phyloP scores from a whole-genome alignment of 2,888 invertebrate species.

The Amorpha juglandis region DNA sequence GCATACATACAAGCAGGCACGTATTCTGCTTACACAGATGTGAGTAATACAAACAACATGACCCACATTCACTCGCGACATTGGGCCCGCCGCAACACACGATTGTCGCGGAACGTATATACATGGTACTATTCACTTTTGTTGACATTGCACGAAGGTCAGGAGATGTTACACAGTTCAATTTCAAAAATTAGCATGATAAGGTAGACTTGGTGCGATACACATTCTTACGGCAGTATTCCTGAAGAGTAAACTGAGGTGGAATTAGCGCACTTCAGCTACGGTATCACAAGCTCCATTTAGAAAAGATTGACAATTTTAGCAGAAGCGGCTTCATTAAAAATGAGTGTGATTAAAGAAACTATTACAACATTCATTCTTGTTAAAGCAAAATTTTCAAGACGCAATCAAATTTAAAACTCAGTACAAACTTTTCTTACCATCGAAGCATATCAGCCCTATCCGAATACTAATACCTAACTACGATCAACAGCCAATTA shows the following conservation, averaged over 20 bases:
- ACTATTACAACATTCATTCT: too few relatives aligned
- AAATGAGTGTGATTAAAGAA: too few relatives aligned
- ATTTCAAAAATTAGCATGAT: neutral
- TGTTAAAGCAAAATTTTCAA: too few relatives aligned
- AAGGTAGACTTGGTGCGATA: too few relatives aligned
- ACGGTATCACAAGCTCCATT: too few relatives aligned
- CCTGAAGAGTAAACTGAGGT: too few relatives aligned
- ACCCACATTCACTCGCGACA: constrained; percentile 21
- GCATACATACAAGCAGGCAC: neutral
- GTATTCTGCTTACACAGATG: constrained; percentile 24
- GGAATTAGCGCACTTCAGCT: too few relatives aligned
- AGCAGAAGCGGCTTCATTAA: too few relatives aligned
- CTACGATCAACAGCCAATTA: neutral
- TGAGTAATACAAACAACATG: constrained; percentile 18
- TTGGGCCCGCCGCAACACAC: constrained; percentile 12
- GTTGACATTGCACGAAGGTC: neutral
- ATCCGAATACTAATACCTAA: neutral
- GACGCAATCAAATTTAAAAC: too few relatives aligned
- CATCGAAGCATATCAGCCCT: neutral
- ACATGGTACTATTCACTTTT: neutral
- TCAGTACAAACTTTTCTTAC: neutral
- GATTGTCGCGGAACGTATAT: neutral
- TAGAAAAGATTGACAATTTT: too few relatives aligned
- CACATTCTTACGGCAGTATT: too few relatives aligned
- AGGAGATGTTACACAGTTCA: neutral